Evolutionary conservation across 2,113 vertebrate genomes (phyloP), one percentile per base, ranked within the genome.

Genomic region (Theristicus caerulescens): DNA sequence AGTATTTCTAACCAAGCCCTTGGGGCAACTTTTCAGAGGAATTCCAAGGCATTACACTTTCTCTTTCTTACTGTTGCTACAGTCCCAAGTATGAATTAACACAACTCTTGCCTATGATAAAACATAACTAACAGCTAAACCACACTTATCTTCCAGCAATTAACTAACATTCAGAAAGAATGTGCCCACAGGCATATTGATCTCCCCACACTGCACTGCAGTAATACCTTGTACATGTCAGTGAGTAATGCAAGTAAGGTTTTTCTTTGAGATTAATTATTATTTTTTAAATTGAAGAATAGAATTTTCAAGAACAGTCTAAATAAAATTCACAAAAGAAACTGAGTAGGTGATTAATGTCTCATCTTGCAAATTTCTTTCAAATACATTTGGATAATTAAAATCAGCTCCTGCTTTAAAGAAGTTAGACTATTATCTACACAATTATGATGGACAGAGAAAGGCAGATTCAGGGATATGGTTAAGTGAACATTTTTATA

Each of bases 131-230:
- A 55, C 13, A 55, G 64, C 0, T 61, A 52, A 87, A 27, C 15
- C 55, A 65, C 55, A 32, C 8, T 58, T 14, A 19, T 31, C 42
- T 70, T 32, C 55, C 95, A 92, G 52, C 32, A 90, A 27, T 65
- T 27, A 79, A 67, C 14, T 36, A 58, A 16, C 25, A 26, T 10
- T 61, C 47, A 66, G 61, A 54, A 40, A 87, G 13, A 76, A 72
- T 0, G 20, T 13, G 34, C 20, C 31, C 70, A 72, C 0, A 0
- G 19, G 27, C 16, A 34, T 6, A 40, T 1, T 11, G 38, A 34
- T 26, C 17, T 58, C 49, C 52, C n/a, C 77, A 40, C 1, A 31
- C 1, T 25, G 58, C 84, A 12, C 38, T 34, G 49, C 38, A 66
- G 59, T 32, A 59, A 59, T 11, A 44, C 16, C 16, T 57, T 21